Evolutionary conservation across 2,888 invertebrate genomes (phyloP), one percentile per base, ranked within the genome.

Genomic region (Sympetrum striolatum): DNA sequence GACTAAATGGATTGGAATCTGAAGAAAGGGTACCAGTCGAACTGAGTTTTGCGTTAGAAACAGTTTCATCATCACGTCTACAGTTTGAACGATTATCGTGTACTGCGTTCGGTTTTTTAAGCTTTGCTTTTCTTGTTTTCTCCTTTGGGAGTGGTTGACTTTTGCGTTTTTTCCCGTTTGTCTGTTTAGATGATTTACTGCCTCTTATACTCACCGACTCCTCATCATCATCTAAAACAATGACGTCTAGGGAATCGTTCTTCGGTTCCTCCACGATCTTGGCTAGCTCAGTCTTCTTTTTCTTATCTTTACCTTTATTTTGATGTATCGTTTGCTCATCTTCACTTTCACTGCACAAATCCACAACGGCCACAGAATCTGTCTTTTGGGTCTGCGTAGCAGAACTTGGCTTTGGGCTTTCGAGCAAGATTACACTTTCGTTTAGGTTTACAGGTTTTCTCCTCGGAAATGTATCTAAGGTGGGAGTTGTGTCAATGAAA

Each of bases 401-500:
- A 35, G 22, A 14, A 2, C 35, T 64, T 60, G 60, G 15, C 6
- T 3, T 60, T 0, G 86, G 86, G 39, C 60, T 60, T 0, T 86
- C 86, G 35, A 60, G 37, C 35, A 86, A 3, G 10, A 86, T 22
- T 8, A 86, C 60, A 60, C 60, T 86, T 25, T 86, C 60, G 60
- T 60, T 86, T 37, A 86, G 15, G 10, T 31, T 18, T 58, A 15
- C 18, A 31, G 18, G 35, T 15, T 18, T 58, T 14, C 15, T 58
- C 35, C 18, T 86, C 35, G 2, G 37, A 14, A 35, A 4, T 22
- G 0, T 60, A n/a, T 60, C 86, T 35, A 18, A 10, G 0, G 22
- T n/a, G 37, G 60, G 86, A 60, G 10, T 60, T 86, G 53, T 86
- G 64, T 86, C 86, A 10, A 86, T 86, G 86, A 64, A 86, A 86